Evolutionary conservation across 2,888 invertebrate species (phyloP).

Genomic region (Morpho deidamia): DNA sequence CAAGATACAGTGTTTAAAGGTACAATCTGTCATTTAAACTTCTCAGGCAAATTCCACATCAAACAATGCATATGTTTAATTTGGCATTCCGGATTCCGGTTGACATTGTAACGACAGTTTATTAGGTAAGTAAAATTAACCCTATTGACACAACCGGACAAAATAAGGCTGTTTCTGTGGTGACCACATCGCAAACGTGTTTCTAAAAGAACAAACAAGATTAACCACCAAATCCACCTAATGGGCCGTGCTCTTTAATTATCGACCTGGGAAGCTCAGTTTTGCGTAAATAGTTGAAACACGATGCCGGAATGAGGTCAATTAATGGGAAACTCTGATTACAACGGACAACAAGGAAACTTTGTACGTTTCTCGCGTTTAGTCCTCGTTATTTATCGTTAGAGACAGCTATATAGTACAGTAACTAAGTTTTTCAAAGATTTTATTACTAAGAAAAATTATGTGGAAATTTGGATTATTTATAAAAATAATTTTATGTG

Average conservation of each 20-base stretch:
- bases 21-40: no score
- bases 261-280: conserved; percentile 27
- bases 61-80: neutral
- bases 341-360: conserved; percentile 21
- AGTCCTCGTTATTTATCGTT: conserved; percentile 11
- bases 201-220: neutral
- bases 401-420: no score
- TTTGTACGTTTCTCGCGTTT: conserved; percentile 20
- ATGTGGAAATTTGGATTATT: no score
- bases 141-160: neutral
- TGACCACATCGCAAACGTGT: neutral
- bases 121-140: neutral
- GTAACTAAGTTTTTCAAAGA: no score
- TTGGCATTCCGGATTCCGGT: no score
- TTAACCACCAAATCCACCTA: conserved; percentile 4
- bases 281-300: conserved; percentile 30
- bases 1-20: no score
- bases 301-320: conserved; percentile 26
- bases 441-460: no score
- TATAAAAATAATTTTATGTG: no score
- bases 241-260: conserved; percentile 22
- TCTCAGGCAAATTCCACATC: neutral
- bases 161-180: conserved; percentile 10
- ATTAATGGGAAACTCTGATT: conserved; percentile 29
- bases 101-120: no score